Base-by-base conservation (phyloP, 2,797 vertebrate genomes). In the Rhinatrema bivittatum region DNA sequence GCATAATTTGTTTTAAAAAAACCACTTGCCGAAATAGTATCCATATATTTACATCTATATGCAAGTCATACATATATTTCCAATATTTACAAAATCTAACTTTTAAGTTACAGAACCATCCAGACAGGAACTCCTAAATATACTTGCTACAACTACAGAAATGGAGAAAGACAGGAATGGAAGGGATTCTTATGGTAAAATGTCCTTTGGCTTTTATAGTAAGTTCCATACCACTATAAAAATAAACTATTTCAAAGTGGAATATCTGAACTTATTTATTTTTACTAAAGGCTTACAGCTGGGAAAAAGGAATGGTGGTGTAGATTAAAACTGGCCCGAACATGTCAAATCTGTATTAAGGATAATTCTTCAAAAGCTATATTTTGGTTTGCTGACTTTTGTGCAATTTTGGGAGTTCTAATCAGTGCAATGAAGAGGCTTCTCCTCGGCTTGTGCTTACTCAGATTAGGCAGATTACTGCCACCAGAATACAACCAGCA, bases 141-240 rank as follows among this genome's bases (percentile, higher is more conserved):
- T n/a, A 60, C 60, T 56, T 31, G 37, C 46, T 43, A 49, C 38
- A 32, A 4, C 6, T 23, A 25, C 0, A 39, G 23, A 42, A 39
- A 36, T 25, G 33, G 29, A 42, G 44, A 52, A 68, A 72, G 66
- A 66, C 62, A 55, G 35, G 46, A 25, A 6, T 36, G 26, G 18
- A 27, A 9, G n/a, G 7, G 32, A 63, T 43, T 51, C 38, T 41
- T 53, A 58, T 50, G 51, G 53, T 43, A 49, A 47, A 64, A n/a
- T 32, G 41, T 65, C 40, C 56, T 61, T 62, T 58, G 69, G 60
- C 47, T 56, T 37, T 42, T 48, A n/a, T n/a, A n/a, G n/a, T n/a
- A 51, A 52, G 48, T 22, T 30, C 39, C 35, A 40, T 28, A 19
- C 26, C 34, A 15, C 5, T 45, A 38, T 31, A 38, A 44, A 66